Base-by-base conservation (phyloP, 2,888 invertebrate species). In the Aethes cnicana region DNA sequence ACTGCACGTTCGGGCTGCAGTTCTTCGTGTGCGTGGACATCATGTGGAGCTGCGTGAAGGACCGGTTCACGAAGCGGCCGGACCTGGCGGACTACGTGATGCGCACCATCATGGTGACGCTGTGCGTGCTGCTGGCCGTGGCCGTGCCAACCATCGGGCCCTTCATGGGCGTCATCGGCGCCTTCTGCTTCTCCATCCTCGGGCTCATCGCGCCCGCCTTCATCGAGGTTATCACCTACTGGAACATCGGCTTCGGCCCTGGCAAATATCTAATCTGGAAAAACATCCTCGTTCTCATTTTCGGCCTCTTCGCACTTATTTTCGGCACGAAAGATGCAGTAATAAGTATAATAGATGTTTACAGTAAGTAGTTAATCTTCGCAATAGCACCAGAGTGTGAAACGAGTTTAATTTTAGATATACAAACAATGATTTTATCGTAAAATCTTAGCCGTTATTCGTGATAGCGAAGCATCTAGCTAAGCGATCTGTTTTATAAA, bases 21-120 rank as follows among this genome's bases (percentile, higher is more conserved):
- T 98, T 98, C 85, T 99, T 95, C 86, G 98, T 99, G 9, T 98
- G 98, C 77, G 91, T 98, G 49, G 96, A 96, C 71, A 97, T 99
- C 61, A 94, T 94, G 57, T 98, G 97, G 97, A 95, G 94, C 66
- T 91, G 91, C 43, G 89, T 98, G 43, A 95, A 96, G 72, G 93
- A 95, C 0, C 92, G 90, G 59, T 94, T 93, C 77, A 91, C 91
- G 18, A 94, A 94, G 69, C 91, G 92, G 37, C 93, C 93, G 4
- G 78, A 90, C 12, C 68, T 95, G 8, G 93, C 94, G 3, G 96
- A 97, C 77, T 97, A 97, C 81, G 78, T 93, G 18, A 89, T 96
- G 78, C 90, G 92, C 68, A 92, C 94, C 59, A 89, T 95, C 53
- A 77, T 94, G 72, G 93, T 92, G 6, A 91, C 92, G 1, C 78